These are phyloP conservation scores for Cybosia mesomella DNA, from an alignment of 2,888 invertebrate genomes.

Conservation along the genomic window DNA sequence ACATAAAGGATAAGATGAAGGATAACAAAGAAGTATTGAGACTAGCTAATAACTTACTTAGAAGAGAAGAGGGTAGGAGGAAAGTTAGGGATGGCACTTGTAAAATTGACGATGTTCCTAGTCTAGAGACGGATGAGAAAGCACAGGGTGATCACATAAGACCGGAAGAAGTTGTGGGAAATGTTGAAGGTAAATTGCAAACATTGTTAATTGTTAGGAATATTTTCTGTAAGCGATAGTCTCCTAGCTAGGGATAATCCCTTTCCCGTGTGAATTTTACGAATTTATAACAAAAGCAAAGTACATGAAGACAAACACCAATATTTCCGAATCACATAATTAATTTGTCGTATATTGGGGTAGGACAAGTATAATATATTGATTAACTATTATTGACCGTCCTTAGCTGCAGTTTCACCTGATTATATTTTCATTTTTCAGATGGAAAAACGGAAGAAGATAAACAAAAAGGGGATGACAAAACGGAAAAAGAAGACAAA, in stretches of 20 bases:
- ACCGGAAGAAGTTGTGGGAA: constrained; percentile 27
- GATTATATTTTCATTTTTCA: constrained; percentile 21
- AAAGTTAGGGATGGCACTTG: constrained; percentile 49
- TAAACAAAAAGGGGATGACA: constrained; percentile 47
- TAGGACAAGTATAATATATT: too few relatives aligned
- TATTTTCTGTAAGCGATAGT: too few relatives aligned
- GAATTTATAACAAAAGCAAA: too few relatives aligned
- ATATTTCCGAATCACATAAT: too few relatives aligned
- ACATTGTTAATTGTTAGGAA: background rate
- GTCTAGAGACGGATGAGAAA: constrained; percentile 57
- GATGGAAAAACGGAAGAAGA: constrained; percentile 37
- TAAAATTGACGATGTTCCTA: constrained; percentile 51
- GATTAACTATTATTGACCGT: too few relatives aligned
- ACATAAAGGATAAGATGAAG: constrained; percentile 81
- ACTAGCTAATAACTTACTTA: constrained; percentile 74
- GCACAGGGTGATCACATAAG: constrained; percentile 70
- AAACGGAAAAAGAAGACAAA: constrained; percentile 52
- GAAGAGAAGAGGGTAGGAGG: constrained; percentile 67
- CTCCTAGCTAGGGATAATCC: too few relatives aligned
- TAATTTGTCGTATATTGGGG: too few relatives aligned
- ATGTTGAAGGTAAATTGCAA: constrained; percentile 17
- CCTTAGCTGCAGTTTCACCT: too few relatives aligned
- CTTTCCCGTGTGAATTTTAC: too few relatives aligned
- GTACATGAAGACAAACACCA: too few relatives aligned
- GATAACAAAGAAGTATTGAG: constrained; percentile 78